phyloP scores from a whole-genome alignment of 30 jellyfish, hydroid and myxozoan genomes.

The Aurelia coerulea region DNA sequence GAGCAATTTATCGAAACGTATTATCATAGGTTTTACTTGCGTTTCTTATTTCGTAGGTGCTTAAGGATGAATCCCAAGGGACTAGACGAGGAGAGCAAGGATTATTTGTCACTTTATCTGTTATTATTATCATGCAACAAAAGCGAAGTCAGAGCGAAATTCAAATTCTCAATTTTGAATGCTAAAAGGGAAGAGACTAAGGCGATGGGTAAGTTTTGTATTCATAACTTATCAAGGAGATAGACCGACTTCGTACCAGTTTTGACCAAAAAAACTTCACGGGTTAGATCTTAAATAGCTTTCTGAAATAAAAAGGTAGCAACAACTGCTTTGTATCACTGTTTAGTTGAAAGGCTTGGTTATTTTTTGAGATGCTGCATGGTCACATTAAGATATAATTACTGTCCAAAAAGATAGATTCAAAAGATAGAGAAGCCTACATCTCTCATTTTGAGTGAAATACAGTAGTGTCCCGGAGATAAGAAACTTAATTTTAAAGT shows the following conservation, averaged over 20 bases:
- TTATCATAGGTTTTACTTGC: neutral
- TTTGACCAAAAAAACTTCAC: neutral
- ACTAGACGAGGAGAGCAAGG: slow-evolving; percentile 98
- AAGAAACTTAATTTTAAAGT: too few species aligned
- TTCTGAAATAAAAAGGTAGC: too few species aligned
- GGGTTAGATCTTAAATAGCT: neutral
- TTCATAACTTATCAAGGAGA: too few species aligned
- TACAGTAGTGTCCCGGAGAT: too few species aligned
- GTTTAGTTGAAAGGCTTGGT: too few species aligned
- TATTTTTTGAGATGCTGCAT: too few species aligned
- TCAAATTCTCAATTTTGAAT: slow-evolving; percentile 94
- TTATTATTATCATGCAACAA: slow-evolving; percentile 85
- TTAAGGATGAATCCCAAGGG: slow-evolving; percentile 97
- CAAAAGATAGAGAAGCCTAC: too few species aligned
- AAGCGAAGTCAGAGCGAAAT: slow-evolving; percentile 98
- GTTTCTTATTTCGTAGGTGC: slow-evolving; percentile 72
- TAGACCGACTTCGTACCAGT: neutral
- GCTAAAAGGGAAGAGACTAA: slow-evolving; percentile 98
- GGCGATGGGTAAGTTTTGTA: slow-evolving; percentile 91
- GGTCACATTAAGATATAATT: too few species aligned
- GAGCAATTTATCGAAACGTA: too few species aligned
- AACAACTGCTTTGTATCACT: too few species aligned
- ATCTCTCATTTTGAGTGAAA: too few species aligned
- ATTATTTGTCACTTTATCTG: slow-evolving; percentile 85
- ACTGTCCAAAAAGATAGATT: too few species aligned